phyloP scores from a whole-genome alignment of 2,888 invertebrate species.

The Drosophila infuscata region DNA sequence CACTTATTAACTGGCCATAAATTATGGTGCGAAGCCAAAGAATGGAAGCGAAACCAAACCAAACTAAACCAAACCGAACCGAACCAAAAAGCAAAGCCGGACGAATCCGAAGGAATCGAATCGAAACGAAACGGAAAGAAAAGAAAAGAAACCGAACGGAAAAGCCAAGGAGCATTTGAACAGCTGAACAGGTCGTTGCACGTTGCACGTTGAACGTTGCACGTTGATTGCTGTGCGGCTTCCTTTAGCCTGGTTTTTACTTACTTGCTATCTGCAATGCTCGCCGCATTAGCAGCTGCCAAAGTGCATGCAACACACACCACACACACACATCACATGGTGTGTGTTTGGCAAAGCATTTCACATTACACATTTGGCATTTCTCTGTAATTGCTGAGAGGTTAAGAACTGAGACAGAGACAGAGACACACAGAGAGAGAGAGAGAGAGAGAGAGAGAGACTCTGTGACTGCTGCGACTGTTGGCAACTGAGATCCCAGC shows the following conservation, averaged over 20 bases:
- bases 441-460: neutral
- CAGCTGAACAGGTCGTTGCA: constrained; percentile 65
- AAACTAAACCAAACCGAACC: neutral
- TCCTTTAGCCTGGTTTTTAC: constrained; percentile 63
- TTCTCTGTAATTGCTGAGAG: constrained; percentile 69
- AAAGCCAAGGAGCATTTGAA: constrained; percentile 35
- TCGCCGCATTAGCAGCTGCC: constrained; percentile 48
- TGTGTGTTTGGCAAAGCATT: constrained; percentile 46
- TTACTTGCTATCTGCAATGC: constrained; percentile 34
- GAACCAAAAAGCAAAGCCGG: neutral
- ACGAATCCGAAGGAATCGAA: constrained; percentile 20
- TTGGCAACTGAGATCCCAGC: neutral
- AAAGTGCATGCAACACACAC: constrained; percentile 29
- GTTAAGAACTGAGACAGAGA: constrained; percentile 4
- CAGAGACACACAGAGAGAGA: neutral
- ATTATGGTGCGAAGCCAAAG: constrained; percentile 47
- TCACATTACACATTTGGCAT: constrained; percentile 37
- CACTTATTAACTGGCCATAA: constrained; percentile 61
- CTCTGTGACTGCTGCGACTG: neutral
- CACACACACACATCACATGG: neutral
- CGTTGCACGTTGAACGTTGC: constrained; percentile 60
- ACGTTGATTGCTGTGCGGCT: constrained; percentile 57
- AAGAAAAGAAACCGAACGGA: constrained; percentile 45
- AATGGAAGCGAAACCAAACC: constrained; percentile 16
- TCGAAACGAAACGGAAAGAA: constrained; percentile 14